These are phyloP conservation scores for Anthophora plumipes DNA, from an alignment of 2,888 invertebrate genomes.

Conservation along the genomic window DNA sequence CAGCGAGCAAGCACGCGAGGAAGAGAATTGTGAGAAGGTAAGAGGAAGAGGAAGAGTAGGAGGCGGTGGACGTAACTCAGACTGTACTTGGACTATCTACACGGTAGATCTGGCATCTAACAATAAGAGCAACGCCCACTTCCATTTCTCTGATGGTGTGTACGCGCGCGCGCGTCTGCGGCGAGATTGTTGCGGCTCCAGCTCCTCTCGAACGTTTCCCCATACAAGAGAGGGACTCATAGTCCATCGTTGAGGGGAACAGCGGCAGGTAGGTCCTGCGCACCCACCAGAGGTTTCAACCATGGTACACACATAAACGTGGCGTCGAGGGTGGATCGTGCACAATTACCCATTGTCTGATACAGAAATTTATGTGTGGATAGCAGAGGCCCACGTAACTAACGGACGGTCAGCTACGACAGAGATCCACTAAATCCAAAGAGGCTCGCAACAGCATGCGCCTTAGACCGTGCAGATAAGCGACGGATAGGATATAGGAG, in stretches of 20 bases:
- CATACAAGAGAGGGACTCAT: background rate
- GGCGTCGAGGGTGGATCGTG: constrained; percentile 78
- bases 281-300: constrained; percentile 43
- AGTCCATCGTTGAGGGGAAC: constrained; percentile 4
- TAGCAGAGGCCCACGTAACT: constrained; percentile 80
- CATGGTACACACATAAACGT: constrained; percentile 66
- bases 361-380: constrained; percentile 84
- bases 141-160: constrained; percentile 65
- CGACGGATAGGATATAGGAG: constrained; percentile 75
- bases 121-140: constrained; percentile 77
- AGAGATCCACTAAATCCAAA: constrained; percentile 71
- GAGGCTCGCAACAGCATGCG: constrained; percentile 69
- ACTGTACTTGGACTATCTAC: constrained; percentile 75
- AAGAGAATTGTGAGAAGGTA: background rate
- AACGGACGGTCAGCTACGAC: constrained; percentile 76
- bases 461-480: constrained; percentile 81
- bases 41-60: constrained; percentile 32
- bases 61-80: constrained; percentile 73
- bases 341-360: constrained; percentile 84
- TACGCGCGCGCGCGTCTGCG: constrained; percentile 27
- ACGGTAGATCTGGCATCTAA: constrained; percentile 77
- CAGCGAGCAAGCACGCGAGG: background rate
- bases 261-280: constrained; percentile 59
- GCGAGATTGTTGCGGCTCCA: constrained; percentile 31
- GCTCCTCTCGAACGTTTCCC: constrained; percentile 19